Evolutionary conservation across 92 coral and sea anemone genomes (phyloP), one percentile per base, ranked within the genome.

Genomic region (Siderastrea siderea): DNA sequence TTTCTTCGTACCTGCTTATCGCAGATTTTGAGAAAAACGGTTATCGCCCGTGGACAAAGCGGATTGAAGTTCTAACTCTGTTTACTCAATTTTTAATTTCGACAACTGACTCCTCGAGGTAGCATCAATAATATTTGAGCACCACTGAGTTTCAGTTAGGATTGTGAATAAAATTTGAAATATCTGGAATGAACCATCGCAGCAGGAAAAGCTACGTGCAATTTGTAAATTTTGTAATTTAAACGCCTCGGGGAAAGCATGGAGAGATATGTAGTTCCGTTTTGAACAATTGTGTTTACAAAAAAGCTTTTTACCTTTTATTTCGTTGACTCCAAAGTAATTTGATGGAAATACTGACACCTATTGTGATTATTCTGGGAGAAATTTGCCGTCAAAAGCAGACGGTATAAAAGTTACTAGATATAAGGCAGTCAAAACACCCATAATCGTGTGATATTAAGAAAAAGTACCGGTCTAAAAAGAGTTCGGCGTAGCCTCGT

Each of bases 281-380:
- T 13, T 79, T 79, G 47, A 62, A 79, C 73, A 79, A 79, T 63
- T 8, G 73, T 79, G 84, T 79, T 79, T 79, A 79, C 84, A 79
- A 79, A 66, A 63, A 79, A 50, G 84, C 60, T 65, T 79, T 79
- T 79, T 64, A 13, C 59, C 47, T 50, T 79, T 79, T 77, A 57
- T 76, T 7, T 78, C 17, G 16, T 64, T 78, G 71, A 79, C 73
- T 79, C 6, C 74, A 79, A 79, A 65, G 84, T 50, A 64, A 79
- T 79, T 79, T 79, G 3, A 17, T 63, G 73, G 17, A 38, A 26
- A 62, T 73, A 62, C 71, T 64, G 74, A 79, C 84, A 47, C 73
- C 73, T 79, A 48, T 79, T 79, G 72, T 79, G 47, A 49, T 66
- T 7, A 64, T 50, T 46, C 73, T 44, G 47, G 17, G 63, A 79